These are phyloP conservation scores for Carcharodon carcharias DNA, from an alignment of 2,797 vertebrate genomes.

Conservation along the genomic window DNA sequence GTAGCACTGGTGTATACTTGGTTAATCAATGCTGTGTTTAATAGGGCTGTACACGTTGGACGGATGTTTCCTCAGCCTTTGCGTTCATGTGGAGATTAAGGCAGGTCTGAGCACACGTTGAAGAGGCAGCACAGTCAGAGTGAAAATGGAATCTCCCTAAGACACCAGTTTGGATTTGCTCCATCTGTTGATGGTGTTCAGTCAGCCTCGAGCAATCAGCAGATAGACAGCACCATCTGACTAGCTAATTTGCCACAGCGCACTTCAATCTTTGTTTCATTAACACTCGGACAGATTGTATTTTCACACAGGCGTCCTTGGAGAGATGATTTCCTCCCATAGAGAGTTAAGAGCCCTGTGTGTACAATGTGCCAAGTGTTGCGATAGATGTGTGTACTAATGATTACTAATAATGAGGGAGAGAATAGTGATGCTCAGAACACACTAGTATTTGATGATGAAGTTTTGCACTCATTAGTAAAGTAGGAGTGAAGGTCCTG, in stretches of 20 bases:
- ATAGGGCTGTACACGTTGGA: neutral
- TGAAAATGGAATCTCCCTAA: neutral
- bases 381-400: slow-evolving; percentile 2
- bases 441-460: neutral
- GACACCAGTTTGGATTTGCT: slow-evolving; percentile 14
- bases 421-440: neutral
- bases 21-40: neutral
- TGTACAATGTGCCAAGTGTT: slow-evolving; percentile 13
- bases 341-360: neutral
- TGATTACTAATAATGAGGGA: neutral
- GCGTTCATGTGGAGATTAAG: neutral
- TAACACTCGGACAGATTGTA: slow-evolving; percentile 34
- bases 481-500: neutral
- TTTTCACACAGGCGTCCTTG: slow-evolving; percentile 36
- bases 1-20: neutral
- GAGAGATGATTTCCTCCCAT: neutral
- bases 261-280: slow-evolving; percentile 26
- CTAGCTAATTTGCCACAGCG: slow-evolving; percentile 32
- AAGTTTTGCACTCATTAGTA: neutral
- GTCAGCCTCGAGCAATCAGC: slow-evolving; percentile 6
- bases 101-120: neutral
- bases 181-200: slow-evolving; percentile 10
- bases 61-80: neutral
- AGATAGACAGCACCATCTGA: slow-evolving; percentile 9
- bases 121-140: neutral